These are phyloP conservation scores for Microdon myrmicae DNA, from an alignment of 2,888 invertebrate genomes.

Conservation along the genomic window DNA sequence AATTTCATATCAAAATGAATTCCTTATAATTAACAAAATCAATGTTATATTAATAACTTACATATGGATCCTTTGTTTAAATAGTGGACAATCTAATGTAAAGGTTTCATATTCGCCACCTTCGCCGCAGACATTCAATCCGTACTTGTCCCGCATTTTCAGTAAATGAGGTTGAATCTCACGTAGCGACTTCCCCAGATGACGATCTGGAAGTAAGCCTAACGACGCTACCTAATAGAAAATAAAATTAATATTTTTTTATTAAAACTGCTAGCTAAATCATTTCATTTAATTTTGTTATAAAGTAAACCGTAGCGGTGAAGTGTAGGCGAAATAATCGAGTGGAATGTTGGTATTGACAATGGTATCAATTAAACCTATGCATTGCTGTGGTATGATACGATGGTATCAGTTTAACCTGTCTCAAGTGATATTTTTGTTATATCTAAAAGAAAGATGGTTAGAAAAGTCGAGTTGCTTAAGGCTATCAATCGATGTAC, in stretches of 20 bases:
- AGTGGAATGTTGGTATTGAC: not conserved
- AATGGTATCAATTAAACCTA: no score
- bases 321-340: not conserved
- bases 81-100: conserved; percentile 96
- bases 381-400: not conserved
- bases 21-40: not conserved
- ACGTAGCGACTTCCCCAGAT: conserved; percentile 86
- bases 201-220: conserved; percentile 85
- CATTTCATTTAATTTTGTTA: not conserved
- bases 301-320: not conserved
- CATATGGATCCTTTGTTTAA: conserved; percentile 89
- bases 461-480: no score
- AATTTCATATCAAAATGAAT: conserved; percentile 15
- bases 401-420: no score
- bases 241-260: conserved; percentile 19
- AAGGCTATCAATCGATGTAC: no score
- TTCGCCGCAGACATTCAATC: conserved; percentile 96
- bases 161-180: conserved; percentile 89
- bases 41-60: conserved; percentile 70
- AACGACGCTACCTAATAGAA: conserved; percentile 78
- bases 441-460: no score
- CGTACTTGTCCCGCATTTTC: conserved; percentile 92
- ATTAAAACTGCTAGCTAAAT: not conserved
- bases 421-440: no score
- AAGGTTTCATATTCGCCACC: conserved; percentile 99